Conservation (phyloP, 2,888 invertebrate species). For the Mimumesa dahlbomi region DNA sequence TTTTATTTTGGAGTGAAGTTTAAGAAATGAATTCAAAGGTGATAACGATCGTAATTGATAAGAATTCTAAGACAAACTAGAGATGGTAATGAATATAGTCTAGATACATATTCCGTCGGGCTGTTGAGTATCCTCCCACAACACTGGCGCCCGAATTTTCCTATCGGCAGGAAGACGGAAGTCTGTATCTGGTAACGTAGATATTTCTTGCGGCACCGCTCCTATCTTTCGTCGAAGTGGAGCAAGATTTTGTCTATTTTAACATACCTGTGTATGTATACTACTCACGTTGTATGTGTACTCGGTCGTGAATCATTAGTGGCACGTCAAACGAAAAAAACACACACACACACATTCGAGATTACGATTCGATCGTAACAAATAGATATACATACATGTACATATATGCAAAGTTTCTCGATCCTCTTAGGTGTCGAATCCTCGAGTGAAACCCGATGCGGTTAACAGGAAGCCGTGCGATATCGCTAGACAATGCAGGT, state of each 20-base stretch:
- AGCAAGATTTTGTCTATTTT: background rate
- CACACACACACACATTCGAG: too few relatives aligned
- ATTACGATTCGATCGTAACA: too few relatives aligned
- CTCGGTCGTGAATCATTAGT: background rate
- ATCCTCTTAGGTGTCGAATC: constrained; percentile 2
- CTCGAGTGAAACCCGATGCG: constrained; percentile 15
- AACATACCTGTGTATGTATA: background rate
- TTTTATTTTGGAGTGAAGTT: too few relatives aligned
- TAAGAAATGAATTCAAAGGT: too few relatives aligned
- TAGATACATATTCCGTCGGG: background rate
- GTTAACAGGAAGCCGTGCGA: constrained; percentile 44
- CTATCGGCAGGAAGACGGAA: constrained; percentile 60
- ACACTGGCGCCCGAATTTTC: constrained; percentile 26
- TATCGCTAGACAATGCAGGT: constrained; percentile 39
- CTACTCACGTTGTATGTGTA: too few relatives aligned
- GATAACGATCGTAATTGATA: background rate
- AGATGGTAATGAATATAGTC: background rate
- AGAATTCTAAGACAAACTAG: background rate
- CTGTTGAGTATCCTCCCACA: constrained; percentile 13
- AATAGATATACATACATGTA: too few relatives aligned
- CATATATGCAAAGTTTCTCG: background rate
- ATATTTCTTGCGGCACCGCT: constrained; percentile 10
- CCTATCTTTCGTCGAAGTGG: background rate
- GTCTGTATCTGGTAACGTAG: constrained; percentile 38
- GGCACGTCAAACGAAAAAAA: too few relatives aligned